Conservation (phyloP, 2,113 vertebrate genomes). For the Mixornis gularis region DNA sequence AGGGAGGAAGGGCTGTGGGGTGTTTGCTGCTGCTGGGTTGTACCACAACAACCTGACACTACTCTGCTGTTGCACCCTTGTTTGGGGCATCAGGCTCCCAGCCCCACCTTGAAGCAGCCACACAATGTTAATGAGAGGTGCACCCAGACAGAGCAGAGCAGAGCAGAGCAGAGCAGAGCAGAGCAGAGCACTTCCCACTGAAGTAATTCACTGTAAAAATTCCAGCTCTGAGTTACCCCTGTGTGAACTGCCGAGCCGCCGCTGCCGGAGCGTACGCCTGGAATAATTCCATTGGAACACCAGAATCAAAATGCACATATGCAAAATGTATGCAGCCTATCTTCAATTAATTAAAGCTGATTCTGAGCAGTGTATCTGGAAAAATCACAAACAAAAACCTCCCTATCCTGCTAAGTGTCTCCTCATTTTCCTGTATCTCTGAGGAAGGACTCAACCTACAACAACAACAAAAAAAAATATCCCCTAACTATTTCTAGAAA, state of each 20-base stretch:
- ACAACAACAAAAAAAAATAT: constrained; percentile 56
- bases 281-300: constrained; percentile 41
- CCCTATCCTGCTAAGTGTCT: constrained; percentile 30
- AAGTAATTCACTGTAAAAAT: neutral
- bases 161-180: neutral
- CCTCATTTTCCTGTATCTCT: constrained; percentile 33
- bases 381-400: constrained; percentile 54
- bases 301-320: constrained; percentile 58
- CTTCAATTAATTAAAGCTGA: constrained; percentile 58
- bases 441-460: constrained; percentile 63
- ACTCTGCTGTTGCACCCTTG: neutral
- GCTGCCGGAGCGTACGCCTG: neutral
- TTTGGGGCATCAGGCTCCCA: neutral
- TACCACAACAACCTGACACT: neutral
- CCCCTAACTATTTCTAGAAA: constrained; percentile 73
- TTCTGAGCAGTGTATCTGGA: constrained; percentile 47
- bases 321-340: constrained; percentile 54
- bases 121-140: neutral
- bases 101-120: neutral
- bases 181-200: neutral
- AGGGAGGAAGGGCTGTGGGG: neutral
- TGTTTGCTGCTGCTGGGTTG: neutral
- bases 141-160: neutral
- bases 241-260: neutral
- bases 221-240: constrained; percentile 3